phyloP scores from a whole-genome alignment of 1,140 invertebrate species.

The Hirudo medicinalis region DNA sequence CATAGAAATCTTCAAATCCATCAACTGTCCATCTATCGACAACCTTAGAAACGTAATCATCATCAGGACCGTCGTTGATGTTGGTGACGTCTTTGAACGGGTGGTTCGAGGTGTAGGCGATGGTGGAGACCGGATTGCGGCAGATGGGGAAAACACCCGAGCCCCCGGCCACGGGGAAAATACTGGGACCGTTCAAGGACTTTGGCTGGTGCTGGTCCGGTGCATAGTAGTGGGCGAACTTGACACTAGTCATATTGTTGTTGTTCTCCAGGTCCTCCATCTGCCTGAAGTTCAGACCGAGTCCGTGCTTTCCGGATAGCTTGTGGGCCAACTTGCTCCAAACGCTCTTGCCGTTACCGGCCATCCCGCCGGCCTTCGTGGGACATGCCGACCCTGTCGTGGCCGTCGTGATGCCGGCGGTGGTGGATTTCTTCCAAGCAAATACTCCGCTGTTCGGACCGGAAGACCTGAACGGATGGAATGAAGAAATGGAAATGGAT shows the following conservation, averaged over 20 bases:
- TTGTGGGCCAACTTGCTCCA: conserved; percentile 4
- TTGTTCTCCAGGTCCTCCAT: conserved; percentile 7
- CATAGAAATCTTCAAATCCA: too few species aligned
- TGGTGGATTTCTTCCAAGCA: neutral
- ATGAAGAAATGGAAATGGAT: neutral
- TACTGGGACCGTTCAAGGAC: conserved; percentile 2
- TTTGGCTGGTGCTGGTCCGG: neutral
- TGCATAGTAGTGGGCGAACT: neutral
- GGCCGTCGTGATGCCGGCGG: neutral
- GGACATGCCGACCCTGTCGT: neutral
- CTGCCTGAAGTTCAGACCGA: neutral
- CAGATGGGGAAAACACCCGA: conserved; percentile 9
- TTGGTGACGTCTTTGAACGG: conserved; percentile 12
- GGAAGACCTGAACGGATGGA: neutral
- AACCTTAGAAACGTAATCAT: neutral
- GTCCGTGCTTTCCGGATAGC: conserved; percentile 3
- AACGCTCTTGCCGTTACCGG: neutral
- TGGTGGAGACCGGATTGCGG: conserved; percentile 15
- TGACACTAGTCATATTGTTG: neutral
- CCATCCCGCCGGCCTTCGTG: neutral
- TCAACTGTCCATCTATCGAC: too few species aligned
- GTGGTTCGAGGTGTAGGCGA: conserved; percentile 14
- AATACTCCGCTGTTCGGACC: conserved; percentile 6
- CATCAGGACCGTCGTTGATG: neutral
- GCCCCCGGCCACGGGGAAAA: neutral